These are phyloP conservation scores for Triplophysa yarkandensis DNA, from an alignment of 2,797 vertebrate species.

Conservation along the genomic window DNA sequence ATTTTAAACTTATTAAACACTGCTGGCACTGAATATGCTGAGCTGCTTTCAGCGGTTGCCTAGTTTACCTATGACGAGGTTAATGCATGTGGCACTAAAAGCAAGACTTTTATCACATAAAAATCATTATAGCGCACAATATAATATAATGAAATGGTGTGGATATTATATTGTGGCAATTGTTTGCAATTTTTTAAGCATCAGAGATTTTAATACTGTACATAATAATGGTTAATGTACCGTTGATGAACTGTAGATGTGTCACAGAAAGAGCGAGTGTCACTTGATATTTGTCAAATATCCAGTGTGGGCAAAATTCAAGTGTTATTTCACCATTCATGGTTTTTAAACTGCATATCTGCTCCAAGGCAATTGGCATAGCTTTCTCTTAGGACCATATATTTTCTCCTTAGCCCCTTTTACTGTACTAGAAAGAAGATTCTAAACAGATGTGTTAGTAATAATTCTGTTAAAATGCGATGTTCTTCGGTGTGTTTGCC, in stretches of 20 bases:
- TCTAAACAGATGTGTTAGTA: background rate
- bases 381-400: background rate
- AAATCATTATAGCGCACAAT: background rate
- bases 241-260: no score
- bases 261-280: no score
- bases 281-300: no score
- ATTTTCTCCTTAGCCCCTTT: conserved; percentile 14
- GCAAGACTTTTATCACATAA: background rate
- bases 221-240: no score
- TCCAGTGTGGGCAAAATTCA: no score
- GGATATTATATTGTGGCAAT: no score
- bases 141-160: no score
- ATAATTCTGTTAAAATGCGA: conserved; percentile 55
- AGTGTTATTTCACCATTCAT: background rate
- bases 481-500: conserved; percentile 24
- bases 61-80: background rate
- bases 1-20: background rate
- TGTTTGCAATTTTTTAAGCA: no score
- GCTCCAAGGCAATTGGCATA: background rate
- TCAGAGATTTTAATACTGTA: no score
- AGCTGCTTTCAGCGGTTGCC: background rate
- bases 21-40: conserved; percentile 4
- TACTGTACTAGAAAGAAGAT: conserved; percentile 52
- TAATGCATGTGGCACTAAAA: background rate
- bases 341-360: background rate